Evolutionary conservation across 2,888 invertebrate genomes (phyloP).

Genomic region (Eupithecia abbreviata): DNA sequence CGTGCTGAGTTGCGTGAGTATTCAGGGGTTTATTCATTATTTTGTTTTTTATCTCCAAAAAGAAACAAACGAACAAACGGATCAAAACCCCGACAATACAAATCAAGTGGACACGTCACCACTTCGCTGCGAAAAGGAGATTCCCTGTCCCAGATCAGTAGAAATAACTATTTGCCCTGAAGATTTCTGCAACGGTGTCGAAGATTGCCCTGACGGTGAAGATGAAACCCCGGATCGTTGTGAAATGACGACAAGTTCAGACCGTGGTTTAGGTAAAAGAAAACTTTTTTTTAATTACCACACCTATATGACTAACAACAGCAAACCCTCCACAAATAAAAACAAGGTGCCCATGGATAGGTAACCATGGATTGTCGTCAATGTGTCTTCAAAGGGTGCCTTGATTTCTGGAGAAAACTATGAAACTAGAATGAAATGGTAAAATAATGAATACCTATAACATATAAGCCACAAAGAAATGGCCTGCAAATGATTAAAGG

Average conservation of each 20-base stretch:
- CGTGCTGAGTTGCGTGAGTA: not conserved
- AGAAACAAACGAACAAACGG: not conserved
- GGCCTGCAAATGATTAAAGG: not conserved
- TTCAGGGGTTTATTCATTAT: not conserved
- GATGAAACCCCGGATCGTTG: conserved; percentile 48
- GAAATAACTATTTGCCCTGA: conserved; percentile 43
- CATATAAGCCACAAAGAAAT: not conserved
- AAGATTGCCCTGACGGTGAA: conserved; percentile 51
- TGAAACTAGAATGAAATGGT: not conserved
- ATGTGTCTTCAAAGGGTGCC: not conserved
- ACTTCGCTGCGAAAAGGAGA: conserved; percentile 27
- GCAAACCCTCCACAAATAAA: not conserved
- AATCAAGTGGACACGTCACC: conserved; percentile 17
- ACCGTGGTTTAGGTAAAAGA: conserved; percentile 24
- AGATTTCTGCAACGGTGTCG: conserved; percentile 46
- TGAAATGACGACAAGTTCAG: not conserved
- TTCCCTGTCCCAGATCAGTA: conserved; percentile 43
- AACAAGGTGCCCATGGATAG: not conserved
- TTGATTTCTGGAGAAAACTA: not conserved
- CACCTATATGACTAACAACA: not conserved
- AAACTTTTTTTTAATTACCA: conserved; percentile 8
- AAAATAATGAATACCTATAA: not conserved
- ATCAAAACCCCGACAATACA: not conserved
- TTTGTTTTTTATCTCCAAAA: not conserved
- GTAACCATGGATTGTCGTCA: not conserved